Conservation (phyloP, 2,113 vertebrate genomes). For the Callocephalon fimbriatum region DNA sequence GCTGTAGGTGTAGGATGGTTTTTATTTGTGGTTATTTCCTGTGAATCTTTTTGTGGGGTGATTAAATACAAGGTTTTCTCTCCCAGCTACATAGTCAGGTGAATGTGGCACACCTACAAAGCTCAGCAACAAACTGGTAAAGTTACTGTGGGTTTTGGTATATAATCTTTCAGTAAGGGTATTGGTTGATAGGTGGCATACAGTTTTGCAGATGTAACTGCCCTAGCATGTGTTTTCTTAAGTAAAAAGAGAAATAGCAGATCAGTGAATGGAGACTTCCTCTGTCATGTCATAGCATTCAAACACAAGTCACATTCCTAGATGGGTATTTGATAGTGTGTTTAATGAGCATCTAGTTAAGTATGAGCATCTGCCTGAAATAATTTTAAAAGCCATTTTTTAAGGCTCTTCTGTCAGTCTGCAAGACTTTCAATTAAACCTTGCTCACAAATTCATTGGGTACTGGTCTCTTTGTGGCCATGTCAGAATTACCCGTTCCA, state of each 20-base stretch:
- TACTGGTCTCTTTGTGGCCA: neutral
- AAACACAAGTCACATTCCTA: neutral
- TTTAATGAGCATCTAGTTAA: neutral
- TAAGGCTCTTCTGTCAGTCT: neutral
- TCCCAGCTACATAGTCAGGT: neutral
- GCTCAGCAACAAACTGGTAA: neutral
- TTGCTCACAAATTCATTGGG: neutral
- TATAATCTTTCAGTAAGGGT: neutral
- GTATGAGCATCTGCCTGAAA: neutral
- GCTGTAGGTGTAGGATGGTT: neutral
- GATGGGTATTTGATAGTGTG: neutral
- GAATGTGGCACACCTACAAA: neutral
- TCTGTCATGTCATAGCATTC: neutral
- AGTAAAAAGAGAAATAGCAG: neutral
- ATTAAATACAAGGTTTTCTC: neutral
- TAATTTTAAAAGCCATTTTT: neutral
- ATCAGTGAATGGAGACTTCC: neutral
- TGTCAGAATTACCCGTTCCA: neutral
- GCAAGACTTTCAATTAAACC: neutral
- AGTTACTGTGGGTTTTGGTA: neutral
- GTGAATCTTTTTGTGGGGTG: neutral
- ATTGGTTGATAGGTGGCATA: neutral
- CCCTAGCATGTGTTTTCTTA: neutral
- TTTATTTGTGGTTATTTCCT: slow-evolving; percentile 28
- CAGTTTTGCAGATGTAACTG: neutral